Conservation (phyloP, 2,113 vertebrate genomes). For the Alethe castanea region DNA sequence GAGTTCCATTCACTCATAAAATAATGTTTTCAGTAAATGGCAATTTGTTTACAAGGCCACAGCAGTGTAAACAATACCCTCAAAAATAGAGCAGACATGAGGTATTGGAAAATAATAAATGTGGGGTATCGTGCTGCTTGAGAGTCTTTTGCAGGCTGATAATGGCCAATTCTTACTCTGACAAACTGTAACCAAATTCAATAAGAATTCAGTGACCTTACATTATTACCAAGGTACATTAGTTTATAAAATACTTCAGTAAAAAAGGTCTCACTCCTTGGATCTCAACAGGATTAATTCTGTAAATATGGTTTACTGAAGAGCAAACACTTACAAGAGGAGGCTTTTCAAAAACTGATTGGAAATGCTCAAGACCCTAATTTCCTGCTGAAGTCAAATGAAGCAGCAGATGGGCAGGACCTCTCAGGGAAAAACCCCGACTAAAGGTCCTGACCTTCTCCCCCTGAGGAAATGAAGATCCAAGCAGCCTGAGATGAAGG, state of each 20-base stretch:
- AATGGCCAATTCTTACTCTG: background rate
- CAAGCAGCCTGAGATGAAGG: background rate
- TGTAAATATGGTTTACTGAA: background rate
- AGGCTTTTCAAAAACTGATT: background rate
- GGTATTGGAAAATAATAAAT: background rate
- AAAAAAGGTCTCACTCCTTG: background rate
- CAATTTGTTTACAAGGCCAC: background rate
- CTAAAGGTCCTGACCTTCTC: background rate
- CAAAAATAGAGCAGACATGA: background rate
- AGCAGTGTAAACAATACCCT: background rate
- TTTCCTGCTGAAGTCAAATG: background rate
- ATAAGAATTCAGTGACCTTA: background rate
- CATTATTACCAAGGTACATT: background rate
- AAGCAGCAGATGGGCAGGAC: background rate
- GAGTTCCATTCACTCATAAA: constrained; percentile 33
- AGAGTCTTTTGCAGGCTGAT: background rate
- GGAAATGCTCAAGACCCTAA: background rate
- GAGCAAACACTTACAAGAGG: constrained; percentile 8
- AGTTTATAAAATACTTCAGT: constrained; percentile 21
- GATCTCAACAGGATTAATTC: constrained; percentile 16
- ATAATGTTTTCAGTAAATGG: background rate
- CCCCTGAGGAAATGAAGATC: background rate
- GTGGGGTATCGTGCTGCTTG: background rate
- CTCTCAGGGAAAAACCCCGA: background rate
- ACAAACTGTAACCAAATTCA: background rate